A percentile compares a stretch with the other conserved stretches of the same genome.
Evolutionary conservation across 2,113 vertebrate genomes (phyloP).

Genomic region (Cyanocitta stelleri): DNA sequence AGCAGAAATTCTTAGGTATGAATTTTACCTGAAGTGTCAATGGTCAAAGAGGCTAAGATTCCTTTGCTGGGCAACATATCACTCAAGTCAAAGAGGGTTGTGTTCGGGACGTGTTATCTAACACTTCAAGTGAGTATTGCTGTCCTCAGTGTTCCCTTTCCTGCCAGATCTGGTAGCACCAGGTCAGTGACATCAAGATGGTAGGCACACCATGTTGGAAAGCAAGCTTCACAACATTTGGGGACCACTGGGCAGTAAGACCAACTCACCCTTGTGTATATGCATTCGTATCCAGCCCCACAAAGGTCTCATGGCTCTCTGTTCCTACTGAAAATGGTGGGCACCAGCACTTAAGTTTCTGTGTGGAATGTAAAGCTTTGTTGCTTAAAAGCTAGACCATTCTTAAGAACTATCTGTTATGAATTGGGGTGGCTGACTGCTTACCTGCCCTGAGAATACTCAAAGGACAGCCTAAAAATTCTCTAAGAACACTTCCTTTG

Average conservation of each 20-base stretch:
- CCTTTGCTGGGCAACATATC: neutral
- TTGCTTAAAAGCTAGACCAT: neutral
- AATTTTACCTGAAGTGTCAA: neutral
- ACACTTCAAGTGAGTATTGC: neutral
- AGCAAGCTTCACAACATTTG: neutral
- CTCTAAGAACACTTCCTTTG: neutral
- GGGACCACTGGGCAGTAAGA: neutral
- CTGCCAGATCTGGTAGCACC: neutral
- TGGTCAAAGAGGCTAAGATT: neutral
- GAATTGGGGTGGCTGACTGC: neutral
- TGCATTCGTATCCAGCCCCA: neutral
- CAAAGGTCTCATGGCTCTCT: neutral
- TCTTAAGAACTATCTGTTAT: neutral
- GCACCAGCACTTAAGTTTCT: neutral
- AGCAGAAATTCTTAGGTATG: neutral
- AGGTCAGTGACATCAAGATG: neutral
- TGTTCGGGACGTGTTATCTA: neutral
- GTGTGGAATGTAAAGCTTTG: accelerated
- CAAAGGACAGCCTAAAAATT: neutral
- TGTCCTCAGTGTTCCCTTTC: neutral
- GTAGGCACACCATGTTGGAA: neutral
- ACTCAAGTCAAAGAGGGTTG: neutral
- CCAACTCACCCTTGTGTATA: neutral
- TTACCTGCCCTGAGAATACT: neutral
- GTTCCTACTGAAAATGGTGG: neutral